Percentiles rank a stretch among this genome's conserved stretches.
Conservation (phyloP, 2,113 vertebrate species). For the Bufo bufo region DNA sequence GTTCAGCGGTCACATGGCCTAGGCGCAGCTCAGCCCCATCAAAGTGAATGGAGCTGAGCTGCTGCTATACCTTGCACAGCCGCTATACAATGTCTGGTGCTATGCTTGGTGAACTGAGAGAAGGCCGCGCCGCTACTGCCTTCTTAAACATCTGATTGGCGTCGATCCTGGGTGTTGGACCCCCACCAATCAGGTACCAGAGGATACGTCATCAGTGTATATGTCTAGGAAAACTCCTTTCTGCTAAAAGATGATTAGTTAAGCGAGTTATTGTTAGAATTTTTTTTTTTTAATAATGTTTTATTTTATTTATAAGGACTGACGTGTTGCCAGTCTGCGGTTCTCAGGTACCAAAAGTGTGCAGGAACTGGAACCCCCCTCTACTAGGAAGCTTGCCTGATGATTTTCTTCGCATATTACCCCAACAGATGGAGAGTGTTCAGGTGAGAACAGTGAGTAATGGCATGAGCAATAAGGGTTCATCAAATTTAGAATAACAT, state of each 20-base stretch:
- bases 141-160: too few species aligned
- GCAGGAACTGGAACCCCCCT: slow-evolving; percentile 93
- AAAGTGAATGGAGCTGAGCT: too few species aligned
- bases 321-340: slow-evolving; percentile 71
- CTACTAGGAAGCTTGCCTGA: slow-evolving; percentile 92
- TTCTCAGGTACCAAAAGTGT: slow-evolving; percentile 71
- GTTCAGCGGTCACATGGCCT: too few species aligned
- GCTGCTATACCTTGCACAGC: too few species aligned
- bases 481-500: background rate
- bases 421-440: slow-evolving; percentile 81
- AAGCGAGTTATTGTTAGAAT: background rate
- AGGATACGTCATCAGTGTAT: too few species aligned
- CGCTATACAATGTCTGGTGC: too few species aligned
- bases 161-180: too few species aligned
- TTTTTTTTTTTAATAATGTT: background rate
- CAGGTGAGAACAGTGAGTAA: slow-evolving; percentile 69
- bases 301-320: slow-evolving; percentile 69
- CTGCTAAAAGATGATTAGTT: background rate
- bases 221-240: background rate
- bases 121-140: too few species aligned
- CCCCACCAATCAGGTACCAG: too few species aligned
- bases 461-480: background rate
- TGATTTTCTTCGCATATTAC: slow-evolving; percentile 92
- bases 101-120: too few species aligned
- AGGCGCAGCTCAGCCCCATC: too few species aligned